Base-by-base conservation (phyloP, 2,888 invertebrate species). In the Adineta ricciae region DNA sequence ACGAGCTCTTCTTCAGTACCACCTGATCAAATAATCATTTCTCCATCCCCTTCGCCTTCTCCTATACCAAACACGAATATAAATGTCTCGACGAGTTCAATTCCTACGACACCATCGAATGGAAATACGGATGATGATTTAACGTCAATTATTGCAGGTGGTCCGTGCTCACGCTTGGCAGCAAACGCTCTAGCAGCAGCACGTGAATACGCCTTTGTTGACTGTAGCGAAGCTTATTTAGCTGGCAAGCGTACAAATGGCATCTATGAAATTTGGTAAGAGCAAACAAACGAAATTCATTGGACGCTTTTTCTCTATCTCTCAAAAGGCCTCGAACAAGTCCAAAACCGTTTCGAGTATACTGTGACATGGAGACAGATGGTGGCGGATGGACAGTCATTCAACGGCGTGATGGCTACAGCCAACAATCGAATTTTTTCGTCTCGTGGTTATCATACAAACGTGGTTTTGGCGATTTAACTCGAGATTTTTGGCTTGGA, bases 401-500 rank as follows among this genome's bases (percentile, higher is more conserved):
- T 46, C 95, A 95, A 89, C 93, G 94, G 36, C 93, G 96, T 7
- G 93, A 93, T 89, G 95, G 96, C 89, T 95, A 95, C 32, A 87
- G 88, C 8, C 92, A 94, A 2, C 94, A 96, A 88, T 96, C 96
- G 90, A 95, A 95, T 91, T 64, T 64, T 64, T 64, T 32, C 32
- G 92, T 94, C 78, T 94, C 93, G 86, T 96, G 95, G 93, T 92
- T 93, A 85, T 94, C 95, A 86, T 96, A 96, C 89, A 94, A 94
- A 9, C 91, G 92, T 5, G 94, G 95, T 36, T 96, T 96, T 88
- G 96, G 96, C 0, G 92, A 93, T 38, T 88, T 91, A 88, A 88
- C 90, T 84, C 93, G 94, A 2, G 96, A 96, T 89, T 95, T 94
- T 89, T 96, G 96, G 96, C 92, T 96, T 27, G 96, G 96, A 2